A percentile compares a stretch with the other conserved stretches of the same genome.
Conservation (phyloP, 2,888 invertebrate species). For the Chaitophorus viminalis region DNA sequence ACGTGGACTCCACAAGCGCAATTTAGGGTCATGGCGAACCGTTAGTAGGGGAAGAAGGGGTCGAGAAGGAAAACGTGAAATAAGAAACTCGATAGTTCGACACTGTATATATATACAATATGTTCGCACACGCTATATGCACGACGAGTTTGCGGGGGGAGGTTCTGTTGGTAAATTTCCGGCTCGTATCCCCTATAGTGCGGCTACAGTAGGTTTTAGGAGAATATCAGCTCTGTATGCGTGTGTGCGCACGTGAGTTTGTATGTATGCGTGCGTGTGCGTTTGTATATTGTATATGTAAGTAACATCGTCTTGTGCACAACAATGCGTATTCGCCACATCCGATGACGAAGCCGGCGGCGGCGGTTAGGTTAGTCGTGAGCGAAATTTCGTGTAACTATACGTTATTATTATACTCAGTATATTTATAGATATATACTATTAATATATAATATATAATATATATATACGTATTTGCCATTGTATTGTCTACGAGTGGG, state of each 20-base stretch:
- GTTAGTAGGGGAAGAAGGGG: neutral
- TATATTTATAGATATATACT: too few species aligned
- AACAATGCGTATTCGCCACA: neutral
- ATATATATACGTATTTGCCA: too few species aligned
- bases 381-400: neutral
- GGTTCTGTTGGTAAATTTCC: too few species aligned
- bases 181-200: too few species aligned
- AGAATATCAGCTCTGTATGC: too few species aligned
- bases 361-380: neutral
- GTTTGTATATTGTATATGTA: neutral
- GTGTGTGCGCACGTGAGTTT: too few species aligned
- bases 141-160: neutral
- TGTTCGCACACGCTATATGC: neutral
- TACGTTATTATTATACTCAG: too few species aligned
- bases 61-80: neutral
- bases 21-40: neutral
- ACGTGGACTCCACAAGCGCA: neutral
- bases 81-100: conserved; percentile 5
- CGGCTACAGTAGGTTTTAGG: too few species aligned
- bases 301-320: neutral
- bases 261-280: neutral
- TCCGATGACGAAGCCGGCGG: neutral
- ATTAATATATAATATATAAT: too few species aligned
- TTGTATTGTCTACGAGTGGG: too few species aligned
- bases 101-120: neutral